Evolutionary conservation across 92 coral and sea anemone species (phyloP), one percentile per base, ranked within the genome.

Genomic region (Pocillopora grandis): DNA sequence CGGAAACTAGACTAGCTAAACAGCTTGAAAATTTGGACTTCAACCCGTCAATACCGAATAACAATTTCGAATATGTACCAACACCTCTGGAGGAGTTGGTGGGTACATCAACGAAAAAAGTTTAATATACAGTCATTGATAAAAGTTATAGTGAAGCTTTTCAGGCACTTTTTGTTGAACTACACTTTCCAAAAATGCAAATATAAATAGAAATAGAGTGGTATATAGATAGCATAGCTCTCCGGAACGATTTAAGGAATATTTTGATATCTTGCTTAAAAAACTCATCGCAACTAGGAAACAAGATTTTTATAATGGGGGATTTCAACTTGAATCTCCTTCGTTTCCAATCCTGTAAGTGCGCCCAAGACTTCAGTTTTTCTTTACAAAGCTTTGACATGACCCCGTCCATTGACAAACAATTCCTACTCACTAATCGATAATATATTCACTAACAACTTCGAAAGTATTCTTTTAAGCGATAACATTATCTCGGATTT

Each of bases 131-230:
- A 27, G 31, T 27, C 31, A 27, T 27, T 27, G 31, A 27, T 27
- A 27, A 27, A 27, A 0, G 52, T 42, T 42, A 3, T 42, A 42
- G 8, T 76, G 84, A 83, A 42, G 75, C 87, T 27, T 86, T 86
- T 62, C 90, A 81, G 71, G 84, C 93, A 12, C 64, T 90, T 42
- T 90, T 90, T 87, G 58, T 90, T 68, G 93, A 90, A 83, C 71
- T 90, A 18, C 71, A 82, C 10, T 71, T 76, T 60, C 42, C 13
- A 78, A 86, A 18, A 48, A 83, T 78, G 16, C 58, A 36, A 90
- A 90, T 21, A 72, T 90, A 57, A n/a, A n/a, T n/a, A n/a, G n/a
- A n/a, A n/a, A n/a, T n/a, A 79, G 79, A 3, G 80, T 76, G 10
- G 35, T 77, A 23, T 89, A 89, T 59, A 52, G 75, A 20, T 84